phyloP scores from a whole-genome alignment of 1,140 invertebrate genomes.

The Camponotus vicinus region DNA sequence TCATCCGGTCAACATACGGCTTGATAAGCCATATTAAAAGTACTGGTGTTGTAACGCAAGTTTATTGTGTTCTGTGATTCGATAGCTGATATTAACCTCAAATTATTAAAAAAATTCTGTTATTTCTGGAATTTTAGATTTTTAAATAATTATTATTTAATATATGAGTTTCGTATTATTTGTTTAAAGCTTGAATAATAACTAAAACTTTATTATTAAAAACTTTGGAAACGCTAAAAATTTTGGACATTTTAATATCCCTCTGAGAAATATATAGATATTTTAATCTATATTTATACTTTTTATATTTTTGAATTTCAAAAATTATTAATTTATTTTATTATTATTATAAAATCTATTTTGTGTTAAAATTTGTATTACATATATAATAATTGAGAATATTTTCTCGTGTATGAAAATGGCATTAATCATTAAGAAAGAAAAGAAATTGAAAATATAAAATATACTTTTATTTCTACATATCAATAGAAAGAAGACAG shows the following conservation, averaged over 20 bases:
- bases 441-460: background rate
- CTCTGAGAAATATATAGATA: background rate
- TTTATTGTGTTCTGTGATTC: conserved; percentile 1
- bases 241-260: background rate
- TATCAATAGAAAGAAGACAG: background rate
- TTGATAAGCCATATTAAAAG: conserved; percentile 40
- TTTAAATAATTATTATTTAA: background rate
- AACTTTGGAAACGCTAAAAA: background rate
- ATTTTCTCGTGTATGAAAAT: too few species aligned
- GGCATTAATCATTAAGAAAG: background rate
- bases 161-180: background rate
- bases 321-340: too few species aligned
- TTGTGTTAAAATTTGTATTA: too few species aligned
- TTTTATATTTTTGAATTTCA: too few species aligned
- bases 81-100: background rate
- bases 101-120: background rate
- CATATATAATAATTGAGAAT: too few species aligned
- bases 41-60: background rate
- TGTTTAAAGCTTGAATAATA: background rate
- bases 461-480: background rate
- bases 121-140: background rate
- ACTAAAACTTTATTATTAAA: background rate
- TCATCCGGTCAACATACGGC: conserved; percentile 41
- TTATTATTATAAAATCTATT: too few species aligned
- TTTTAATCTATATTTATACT: background rate